phyloP scores from a whole-genome alignment of 2,797 vertebrate genomes.

The Percopsis omiscomaycus region DNA sequence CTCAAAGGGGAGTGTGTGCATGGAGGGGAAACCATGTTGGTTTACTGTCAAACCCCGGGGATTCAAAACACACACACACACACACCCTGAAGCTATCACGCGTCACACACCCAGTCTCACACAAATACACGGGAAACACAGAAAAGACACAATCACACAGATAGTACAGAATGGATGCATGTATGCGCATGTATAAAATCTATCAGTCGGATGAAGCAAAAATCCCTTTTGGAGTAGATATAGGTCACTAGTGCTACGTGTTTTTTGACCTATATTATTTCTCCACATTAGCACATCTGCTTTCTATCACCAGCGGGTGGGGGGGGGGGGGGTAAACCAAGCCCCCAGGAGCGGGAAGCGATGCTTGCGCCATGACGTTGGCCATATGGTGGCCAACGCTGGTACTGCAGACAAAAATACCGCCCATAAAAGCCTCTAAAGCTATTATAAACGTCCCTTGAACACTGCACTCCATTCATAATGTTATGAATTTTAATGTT shows the following conservation, averaged over 20 bases:
- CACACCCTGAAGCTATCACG: background rate
- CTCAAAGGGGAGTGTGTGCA: background rate
- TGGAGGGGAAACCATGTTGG: background rate
- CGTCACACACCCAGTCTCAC: slow-evolving; percentile 7
- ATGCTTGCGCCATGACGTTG: background rate
- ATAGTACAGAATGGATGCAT: background rate
- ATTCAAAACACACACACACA: background rate
- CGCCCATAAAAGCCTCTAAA: no score
- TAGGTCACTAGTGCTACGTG: slow-evolving; percentile 8
- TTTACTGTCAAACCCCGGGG: background rate
- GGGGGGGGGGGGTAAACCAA: slow-evolving; percentile 6
- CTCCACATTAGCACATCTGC: slow-evolving; percentile 37
- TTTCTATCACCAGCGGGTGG: slow-evolving; percentile 24
- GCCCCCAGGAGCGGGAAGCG: background rate
- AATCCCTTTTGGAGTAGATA: background rate
- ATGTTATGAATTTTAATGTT: no score
- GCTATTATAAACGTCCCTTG: no score
- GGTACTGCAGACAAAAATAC: no score
- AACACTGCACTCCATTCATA: no score
- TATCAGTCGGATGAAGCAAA: background rate
- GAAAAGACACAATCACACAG: background rate
- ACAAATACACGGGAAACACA: background rate
- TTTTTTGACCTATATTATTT: slow-evolving; percentile 25
- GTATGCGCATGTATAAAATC: background rate
- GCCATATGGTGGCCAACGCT: no score